Percentiles rank a stretch among this genome's conserved stretches.
phyloP scores from a whole-genome alignment of 1,140 invertebrate genomes.

The Megalonaias nervosa region DNA sequence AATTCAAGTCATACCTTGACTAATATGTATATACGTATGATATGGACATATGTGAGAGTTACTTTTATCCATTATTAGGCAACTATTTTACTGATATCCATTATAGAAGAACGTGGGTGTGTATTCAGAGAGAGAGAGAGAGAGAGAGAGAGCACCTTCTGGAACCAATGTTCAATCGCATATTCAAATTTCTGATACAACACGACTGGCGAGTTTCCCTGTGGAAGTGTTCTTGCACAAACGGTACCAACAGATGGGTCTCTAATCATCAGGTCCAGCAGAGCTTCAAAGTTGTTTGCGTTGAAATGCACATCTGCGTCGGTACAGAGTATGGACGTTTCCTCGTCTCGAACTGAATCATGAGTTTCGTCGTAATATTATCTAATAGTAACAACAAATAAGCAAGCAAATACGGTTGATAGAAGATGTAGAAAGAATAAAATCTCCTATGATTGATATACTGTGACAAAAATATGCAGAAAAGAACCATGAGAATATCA shows the following conservation, averaged over 20 bases:
- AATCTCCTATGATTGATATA: no score
- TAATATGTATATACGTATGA: no score
- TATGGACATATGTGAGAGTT: no score
- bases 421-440: no score
- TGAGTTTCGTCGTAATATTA: constrained; percentile 5
- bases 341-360: background rate
- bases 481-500: no score
- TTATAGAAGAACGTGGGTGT: no score
- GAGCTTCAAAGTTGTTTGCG: constrained; percentile 61
- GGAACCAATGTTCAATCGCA: constrained; percentile 69
- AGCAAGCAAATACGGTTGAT: no score
- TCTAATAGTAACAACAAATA: background rate
- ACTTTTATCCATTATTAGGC: no score
- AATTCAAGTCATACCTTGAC: no score
- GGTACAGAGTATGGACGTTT: constrained; percentile 56
- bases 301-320: constrained; percentile 68
- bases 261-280: constrained; percentile 67
- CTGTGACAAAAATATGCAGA: no score
- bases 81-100: no score
- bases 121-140: no score
- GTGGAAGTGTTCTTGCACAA: constrained; percentile 65
- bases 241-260: constrained; percentile 65
- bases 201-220: constrained; percentile 59
- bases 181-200: constrained; percentile 70
- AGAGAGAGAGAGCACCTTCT: constrained; percentile 54